Percentiles rank a stretch among this genome's conserved stretches.
Conservation (phyloP, 2,797 vertebrate genomes). For the Agapornis canus region DNA sequence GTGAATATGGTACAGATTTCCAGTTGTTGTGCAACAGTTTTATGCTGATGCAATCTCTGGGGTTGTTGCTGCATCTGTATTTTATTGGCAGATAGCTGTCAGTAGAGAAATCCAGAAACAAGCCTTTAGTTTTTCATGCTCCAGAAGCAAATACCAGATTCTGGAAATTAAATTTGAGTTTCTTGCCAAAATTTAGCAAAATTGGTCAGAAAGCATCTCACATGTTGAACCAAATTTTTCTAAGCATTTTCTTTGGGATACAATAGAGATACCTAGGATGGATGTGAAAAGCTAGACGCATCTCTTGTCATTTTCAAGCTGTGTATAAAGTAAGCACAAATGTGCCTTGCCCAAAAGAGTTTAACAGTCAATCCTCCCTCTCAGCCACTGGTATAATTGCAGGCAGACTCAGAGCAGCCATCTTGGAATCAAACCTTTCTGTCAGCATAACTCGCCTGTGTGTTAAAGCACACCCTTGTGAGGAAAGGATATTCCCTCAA, state of each 20-base stretch:
- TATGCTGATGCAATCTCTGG: neutral
- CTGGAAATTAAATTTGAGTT: neutral
- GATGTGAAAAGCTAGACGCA: neutral
- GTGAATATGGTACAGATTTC: neutral
- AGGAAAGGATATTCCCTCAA: neutral
- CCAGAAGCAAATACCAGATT: neutral
- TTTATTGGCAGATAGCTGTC: neutral
- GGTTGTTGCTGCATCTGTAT: neutral
- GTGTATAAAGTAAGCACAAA: neutral
- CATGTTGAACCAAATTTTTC: neutral
- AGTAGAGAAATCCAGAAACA: neutral
- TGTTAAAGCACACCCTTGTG: neutral
- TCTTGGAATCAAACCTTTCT: neutral
- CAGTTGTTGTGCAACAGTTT: neutral
- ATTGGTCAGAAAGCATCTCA: rapidly evolving
- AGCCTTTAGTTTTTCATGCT: neutral
- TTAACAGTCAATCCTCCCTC: neutral
- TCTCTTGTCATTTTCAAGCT: neutral
- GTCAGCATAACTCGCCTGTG: neutral
- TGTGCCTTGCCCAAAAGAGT: neutral
- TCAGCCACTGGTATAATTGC: neutral
- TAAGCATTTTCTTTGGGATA: neutral
- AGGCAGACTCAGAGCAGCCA: neutral
- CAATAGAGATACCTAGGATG: neutral
- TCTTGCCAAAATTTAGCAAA: neutral